These are phyloP conservation scores for Coreius guichenoti DNA, from an alignment of 2,797 vertebrate genomes.

Conservation along the genomic window DNA sequence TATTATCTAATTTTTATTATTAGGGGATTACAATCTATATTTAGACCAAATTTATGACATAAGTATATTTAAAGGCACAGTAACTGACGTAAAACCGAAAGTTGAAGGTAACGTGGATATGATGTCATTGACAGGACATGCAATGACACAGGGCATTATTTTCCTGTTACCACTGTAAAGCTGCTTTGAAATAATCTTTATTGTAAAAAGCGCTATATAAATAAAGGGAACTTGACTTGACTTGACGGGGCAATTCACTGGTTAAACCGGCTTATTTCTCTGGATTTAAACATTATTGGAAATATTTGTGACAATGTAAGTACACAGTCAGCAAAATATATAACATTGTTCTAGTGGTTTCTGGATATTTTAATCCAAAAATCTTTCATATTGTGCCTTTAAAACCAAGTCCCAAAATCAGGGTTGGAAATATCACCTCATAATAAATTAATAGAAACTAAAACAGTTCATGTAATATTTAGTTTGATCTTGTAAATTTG, in stretches of 20 bases:
- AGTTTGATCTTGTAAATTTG: neutral
- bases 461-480: neutral
- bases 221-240: too few species aligned
- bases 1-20: neutral
- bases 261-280: neutral
- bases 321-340: neutral
- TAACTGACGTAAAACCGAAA: too few species aligned
- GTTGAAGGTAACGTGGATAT: too few species aligned
- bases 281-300: neutral
- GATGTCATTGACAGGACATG: too few species aligned
- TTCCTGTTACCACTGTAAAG: too few species aligned
- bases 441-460: neutral
- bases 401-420: neutral
- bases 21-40: too few species aligned
- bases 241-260: too few species aligned
- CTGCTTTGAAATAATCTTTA: too few species aligned
- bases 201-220: too few species aligned
- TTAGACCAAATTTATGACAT: too few species aligned
- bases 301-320: neutral
- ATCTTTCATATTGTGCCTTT: neutral
- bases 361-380: neutral
- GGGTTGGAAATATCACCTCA: neutral
- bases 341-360: neutral
- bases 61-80: too few species aligned
- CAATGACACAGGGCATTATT: too few species aligned